Base-by-base conservation (phyloP, 2,797 vertebrate species). In the Mus minutoides region DNA sequence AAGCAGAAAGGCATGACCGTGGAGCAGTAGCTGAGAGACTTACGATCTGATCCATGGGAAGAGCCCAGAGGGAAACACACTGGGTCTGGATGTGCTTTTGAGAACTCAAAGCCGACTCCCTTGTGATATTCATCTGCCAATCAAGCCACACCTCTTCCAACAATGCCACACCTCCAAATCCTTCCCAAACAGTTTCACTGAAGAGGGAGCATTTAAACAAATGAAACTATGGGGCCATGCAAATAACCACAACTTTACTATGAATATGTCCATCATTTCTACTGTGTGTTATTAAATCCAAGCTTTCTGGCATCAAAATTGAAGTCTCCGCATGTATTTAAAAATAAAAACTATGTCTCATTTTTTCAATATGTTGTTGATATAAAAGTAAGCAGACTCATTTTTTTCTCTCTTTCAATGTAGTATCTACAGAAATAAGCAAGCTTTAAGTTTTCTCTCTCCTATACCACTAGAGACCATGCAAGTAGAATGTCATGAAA, bases 401-500 rank as follows among this genome's bases (percentile, higher is more conserved):
- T 34, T 31, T 88, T 54, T 73, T 56, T 75, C 37, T 88, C 49
- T 76, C 43, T 76, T 4, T 9, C 29, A 88, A 76, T 76, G 19
- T 7, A 69, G 16, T 83, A 77, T 92, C 71, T 22, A 21, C 1
- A 89, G 31, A 94, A 86, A 75, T 79, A 80, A 40, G 19, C 31
- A 96, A 43, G 62, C 0, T 34, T 69, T 78, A 22, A 3, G 92
- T 78, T 92, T 85, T 87, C 58, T 83, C 92, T 71, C 54, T 49
- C 19, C 95, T 91, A 37, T 13, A 4, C 56, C 90, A 21, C 58
- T 86, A 93, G 75, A 82, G 67, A 78, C 91, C 24, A 83, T 40
- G 16, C 54, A 88, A 62, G 71, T 76, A 69, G 49, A 90, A 84
- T 17, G 21, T 34, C 90, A 60, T 31, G 52, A 90, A 90, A 93